Evolutionary conservation across 2,113 vertebrate species (phyloP), one percentile per base, ranked within the genome.

Genomic region (Neodon shergylaensis): DNA sequence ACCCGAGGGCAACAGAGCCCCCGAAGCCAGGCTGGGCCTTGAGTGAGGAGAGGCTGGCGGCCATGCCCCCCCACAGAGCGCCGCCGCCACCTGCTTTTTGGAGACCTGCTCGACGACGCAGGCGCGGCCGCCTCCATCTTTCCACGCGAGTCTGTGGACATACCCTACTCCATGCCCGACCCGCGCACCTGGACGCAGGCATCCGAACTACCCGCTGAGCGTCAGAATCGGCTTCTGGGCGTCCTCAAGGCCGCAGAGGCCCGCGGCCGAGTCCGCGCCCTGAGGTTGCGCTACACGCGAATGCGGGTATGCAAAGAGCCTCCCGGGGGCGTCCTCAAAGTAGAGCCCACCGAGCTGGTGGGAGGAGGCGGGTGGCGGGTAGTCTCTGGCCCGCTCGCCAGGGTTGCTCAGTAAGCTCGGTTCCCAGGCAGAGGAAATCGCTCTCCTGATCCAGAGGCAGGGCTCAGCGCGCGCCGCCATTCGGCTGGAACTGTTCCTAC

Each of bases 351-450:
- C 26, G 31, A 39, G 42, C 22, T 17, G 0, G 31, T 16, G 4
- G 73, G 17, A 39, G 39, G 14, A 72, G 52, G 16, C 28, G 5
- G 28, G 2, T 2, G 42, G 19, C 11, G 6, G 31, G 70, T 0
- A 17, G 26, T 4, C 5, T 52, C 17, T 33, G 44, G 12, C 3
- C 16, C 3, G 2, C 26, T 1, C 28, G 0, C 42, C 49, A 1
- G n/a, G n/a, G n/a, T 26, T 3, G 78, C 68, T 91, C 74, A 77
- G 70, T 44, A 6, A 39, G 7, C 66, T 33, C 1, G 4, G 21
- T 85, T 94, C 70, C 88, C 96, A 99, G 98, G 98, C 98, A 0
- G 98, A 99, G 97, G 98, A 99, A 98, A 98, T 99, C 96, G 97
- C 98, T 83, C 96, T 98, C 54, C 98, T 99, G 93, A 97, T 98